Evolutionary conservation across 2,888 invertebrate genomes (phyloP).

Genomic region (Linnaemya tessellans): DNA sequence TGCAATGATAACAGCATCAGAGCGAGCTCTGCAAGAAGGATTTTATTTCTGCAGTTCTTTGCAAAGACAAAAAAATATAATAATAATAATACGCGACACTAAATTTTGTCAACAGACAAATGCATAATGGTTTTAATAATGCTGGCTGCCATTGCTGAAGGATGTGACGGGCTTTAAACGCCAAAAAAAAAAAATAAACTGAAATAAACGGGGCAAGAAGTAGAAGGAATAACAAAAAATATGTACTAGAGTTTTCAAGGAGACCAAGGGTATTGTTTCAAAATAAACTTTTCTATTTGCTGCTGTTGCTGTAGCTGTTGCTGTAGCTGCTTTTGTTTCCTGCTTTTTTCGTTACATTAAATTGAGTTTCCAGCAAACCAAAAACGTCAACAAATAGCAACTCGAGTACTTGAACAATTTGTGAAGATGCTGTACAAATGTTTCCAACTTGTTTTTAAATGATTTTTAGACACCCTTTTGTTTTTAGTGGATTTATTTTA

Average conservation of each 20-base stretch:
- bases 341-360: constrained; percentile 33
- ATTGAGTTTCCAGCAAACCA: constrained; percentile 34
- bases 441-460: constrained; percentile 59
- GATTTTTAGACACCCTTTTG: constrained; percentile 58
- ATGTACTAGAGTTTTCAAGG: background rate
- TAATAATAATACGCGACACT: constrained; percentile 42
- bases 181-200: no score
- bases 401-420: constrained; percentile 32
- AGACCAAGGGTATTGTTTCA: constrained; percentile 3
- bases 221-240: background rate
- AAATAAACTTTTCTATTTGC: constrained; percentile 16
- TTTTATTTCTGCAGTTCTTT: no score
- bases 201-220: background rate
- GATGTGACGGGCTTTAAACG: constrained; percentile 21
- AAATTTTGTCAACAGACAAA: constrained; percentile 68
- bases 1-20: constrained; percentile 52
- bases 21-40: background rate
- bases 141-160: constrained; percentile 49
- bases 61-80: no score
- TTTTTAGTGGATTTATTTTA: constrained; percentile 42
- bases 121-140: constrained; percentile 68
- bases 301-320: background rate
- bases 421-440: constrained; percentile 50
- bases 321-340: constrained; percentile 39
- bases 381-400: background rate